A percentile compares a stretch with the other conserved stretches of the same genome.
These are phyloP conservation scores for Dinoponera quadriceps DNA, from an alignment of 1,140 invertebrate genomes.

Conservation along the genomic window DNA sequence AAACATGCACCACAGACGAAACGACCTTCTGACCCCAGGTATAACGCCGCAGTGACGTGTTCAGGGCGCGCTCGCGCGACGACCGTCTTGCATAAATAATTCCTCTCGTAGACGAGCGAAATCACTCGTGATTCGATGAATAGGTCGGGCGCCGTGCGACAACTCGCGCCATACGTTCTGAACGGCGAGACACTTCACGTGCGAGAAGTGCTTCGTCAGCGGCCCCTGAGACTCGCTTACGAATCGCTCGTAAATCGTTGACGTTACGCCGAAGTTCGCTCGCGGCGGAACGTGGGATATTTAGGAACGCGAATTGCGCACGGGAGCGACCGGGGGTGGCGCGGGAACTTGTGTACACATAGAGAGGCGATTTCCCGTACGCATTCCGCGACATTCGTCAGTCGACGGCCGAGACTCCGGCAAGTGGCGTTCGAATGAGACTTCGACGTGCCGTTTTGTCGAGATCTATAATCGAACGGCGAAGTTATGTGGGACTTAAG, in stretches of 20 bases:
- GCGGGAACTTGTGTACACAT: background rate
- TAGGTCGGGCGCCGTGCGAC: background rate
- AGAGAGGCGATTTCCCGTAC: slow-evolving; percentile 12
- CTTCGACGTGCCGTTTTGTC: slow-evolving; percentile 4
- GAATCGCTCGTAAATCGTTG: slow-evolving; percentile 54
- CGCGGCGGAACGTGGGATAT: slow-evolving; percentile 12
- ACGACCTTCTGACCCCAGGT: background rate
- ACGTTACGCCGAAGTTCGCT: slow-evolving; percentile 46
- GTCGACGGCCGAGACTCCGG: slow-evolving; percentile 9
- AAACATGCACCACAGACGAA: background rate
- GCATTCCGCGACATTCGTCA: slow-evolving; percentile 35
- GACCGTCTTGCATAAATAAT: slow-evolving; percentile 23
- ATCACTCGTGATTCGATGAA: slow-evolving; percentile 43
- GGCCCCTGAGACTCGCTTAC: slow-evolving; percentile 40
- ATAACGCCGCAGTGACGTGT: background rate
- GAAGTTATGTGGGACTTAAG: slow-evolving; percentile 2
- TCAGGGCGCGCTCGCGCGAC: background rate
- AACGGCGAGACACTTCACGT: slow-evolving; percentile 16
- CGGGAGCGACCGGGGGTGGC: background rate
- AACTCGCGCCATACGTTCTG: background rate
- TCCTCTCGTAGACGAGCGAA: background rate
- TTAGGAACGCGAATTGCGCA: slow-evolving; percentile 42
- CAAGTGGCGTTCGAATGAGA: slow-evolving; percentile 26
- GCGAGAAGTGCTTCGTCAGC: slow-evolving; percentile 34
- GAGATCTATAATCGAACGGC: background rate